A percentile compares a stretch with the other conserved stretches of the same genome.
Evolutionary conservation across 2,113 vertebrate species (phyloP).

Genomic region (Leptocoma aspasia): DNA sequence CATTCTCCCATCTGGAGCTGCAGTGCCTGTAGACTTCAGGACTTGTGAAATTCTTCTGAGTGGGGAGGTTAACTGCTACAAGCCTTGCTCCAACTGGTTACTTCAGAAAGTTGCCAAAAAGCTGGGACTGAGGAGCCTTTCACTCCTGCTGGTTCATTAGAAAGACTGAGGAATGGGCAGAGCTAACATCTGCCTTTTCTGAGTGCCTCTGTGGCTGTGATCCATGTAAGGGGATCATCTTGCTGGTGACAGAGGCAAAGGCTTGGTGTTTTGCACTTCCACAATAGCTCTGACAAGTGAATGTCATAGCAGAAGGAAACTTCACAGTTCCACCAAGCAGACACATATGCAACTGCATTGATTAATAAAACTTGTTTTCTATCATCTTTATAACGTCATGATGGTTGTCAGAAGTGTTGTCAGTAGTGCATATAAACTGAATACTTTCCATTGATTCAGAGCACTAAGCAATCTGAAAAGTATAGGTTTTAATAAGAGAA

Average conservation of each 20-base stretch:
- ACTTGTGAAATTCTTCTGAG: background rate
- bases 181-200: conserved; percentile 18
- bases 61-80: background rate
- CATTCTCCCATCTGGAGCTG: background rate
- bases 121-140: background rate
- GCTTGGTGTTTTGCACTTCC: background rate
- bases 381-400: background rate
- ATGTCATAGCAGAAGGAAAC: background rate
- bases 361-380: background rate
- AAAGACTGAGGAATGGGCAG: background rate
- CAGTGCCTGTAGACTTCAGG: background rate
- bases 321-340: background rate
- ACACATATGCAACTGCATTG: background rate
- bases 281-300: background rate
- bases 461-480: background rate
- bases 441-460: background rate
- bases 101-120: background rate
- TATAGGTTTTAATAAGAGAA: background rate
- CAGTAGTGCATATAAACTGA: background rate
- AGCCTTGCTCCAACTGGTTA: conserved; percentile 17
- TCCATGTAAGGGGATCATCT: background rate
- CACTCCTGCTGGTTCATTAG: conserved; percentile 7
- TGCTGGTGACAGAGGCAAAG: background rate
- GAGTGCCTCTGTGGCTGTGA: background rate
- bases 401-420: background rate